Evolutionary conservation across 2,113 vertebrate genomes (phyloP).

Genomic region (Colistium nudipinnis): DNA sequence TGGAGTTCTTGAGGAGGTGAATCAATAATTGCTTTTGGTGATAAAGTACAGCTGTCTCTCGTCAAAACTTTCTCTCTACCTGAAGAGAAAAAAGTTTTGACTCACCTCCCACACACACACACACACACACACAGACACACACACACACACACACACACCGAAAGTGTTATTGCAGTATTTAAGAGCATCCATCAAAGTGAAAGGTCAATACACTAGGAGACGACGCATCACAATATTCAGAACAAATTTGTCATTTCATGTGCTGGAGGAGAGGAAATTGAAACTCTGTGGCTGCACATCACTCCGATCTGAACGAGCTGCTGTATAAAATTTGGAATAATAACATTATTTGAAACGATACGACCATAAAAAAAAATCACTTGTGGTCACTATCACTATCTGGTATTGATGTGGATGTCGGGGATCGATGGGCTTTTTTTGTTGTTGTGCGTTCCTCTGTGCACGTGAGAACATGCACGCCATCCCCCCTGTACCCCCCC

Average conservation of each 20-base stretch:
- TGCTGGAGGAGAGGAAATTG: conserved; percentile 35
- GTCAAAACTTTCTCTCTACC: conserved; percentile 40
- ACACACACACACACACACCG: no score
- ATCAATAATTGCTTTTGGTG: neutral
- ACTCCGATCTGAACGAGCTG: conserved; percentile 46
- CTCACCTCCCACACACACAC: conserved; percentile 25
- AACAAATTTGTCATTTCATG: conserved; percentile 57
- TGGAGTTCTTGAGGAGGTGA: conserved; percentile 1
- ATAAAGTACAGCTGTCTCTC: neutral
- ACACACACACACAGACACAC: no score
- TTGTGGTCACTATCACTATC: conserved; percentile 6
- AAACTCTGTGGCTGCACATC: conserved; percentile 53
- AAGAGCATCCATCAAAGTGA: conserved; percentile 66
- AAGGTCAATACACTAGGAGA: conserved; percentile 71
- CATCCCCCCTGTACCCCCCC: neutral
- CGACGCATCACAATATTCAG: conserved; percentile 57
- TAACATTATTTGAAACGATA: conserved; percentile 24
- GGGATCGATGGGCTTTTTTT: conserved; percentile 14
- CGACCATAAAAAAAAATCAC: neutral
- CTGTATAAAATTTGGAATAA: conserved; percentile 8
- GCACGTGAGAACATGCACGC: neutral
- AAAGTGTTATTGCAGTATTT: conserved; percentile 45
- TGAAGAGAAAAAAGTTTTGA: conserved; percentile 4
- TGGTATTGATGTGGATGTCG: neutral
- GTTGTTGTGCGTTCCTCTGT: no score